Base-by-base conservation (phyloP, 2,888 invertebrate genomes). In the Malthinus flaveolus region DNA sequence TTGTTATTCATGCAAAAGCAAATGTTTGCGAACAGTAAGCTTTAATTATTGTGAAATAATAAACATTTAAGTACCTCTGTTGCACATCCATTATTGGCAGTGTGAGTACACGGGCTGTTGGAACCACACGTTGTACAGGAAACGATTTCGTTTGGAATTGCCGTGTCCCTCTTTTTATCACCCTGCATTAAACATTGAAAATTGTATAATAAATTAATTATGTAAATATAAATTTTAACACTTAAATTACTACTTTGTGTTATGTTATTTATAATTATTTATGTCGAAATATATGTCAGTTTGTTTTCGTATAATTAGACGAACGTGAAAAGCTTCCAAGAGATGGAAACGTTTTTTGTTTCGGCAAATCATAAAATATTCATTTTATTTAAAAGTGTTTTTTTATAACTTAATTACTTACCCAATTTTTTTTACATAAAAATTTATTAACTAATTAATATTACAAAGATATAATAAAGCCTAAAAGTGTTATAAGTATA, bases 51-150 rank as follows among this genome's bases (percentile, higher is more conserved):
- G 7, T 23, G 15, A 42, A 15, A 15, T 42, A 15, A n/a, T n/a
- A n/a, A 42, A 42, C 13, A 13, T 15, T 42, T 42, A 42, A 42
- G 82, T 85, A 91, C 92, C 89, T 93, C 92, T 66, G 91, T 84
- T 57, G 91, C 91, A 74, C 93, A 92, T 73, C 93, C 92, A 76
- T 93, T 93, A 77, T 91, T 93, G 56, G 90, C 86, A 56, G 92
- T 88, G 79, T 93, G 93, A 56, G 92, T 91, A 77, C 93, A 93
- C 32, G 90, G 89, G 73, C 89, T 90, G 23, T 23, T 23, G 46
- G 90, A 88, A 69, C 86, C 86, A 78, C 93, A 93, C 67, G 88
- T 87, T 61, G 93, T 88, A 78, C 93, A 93, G 63, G 91, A 86
- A 60, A 93, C 90, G 71, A 93, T 86, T 79, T 93, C 93, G 72